phyloP scores from a whole-genome alignment of 2,797 vertebrate genomes.

The Phoebastria nigripes region DNA sequence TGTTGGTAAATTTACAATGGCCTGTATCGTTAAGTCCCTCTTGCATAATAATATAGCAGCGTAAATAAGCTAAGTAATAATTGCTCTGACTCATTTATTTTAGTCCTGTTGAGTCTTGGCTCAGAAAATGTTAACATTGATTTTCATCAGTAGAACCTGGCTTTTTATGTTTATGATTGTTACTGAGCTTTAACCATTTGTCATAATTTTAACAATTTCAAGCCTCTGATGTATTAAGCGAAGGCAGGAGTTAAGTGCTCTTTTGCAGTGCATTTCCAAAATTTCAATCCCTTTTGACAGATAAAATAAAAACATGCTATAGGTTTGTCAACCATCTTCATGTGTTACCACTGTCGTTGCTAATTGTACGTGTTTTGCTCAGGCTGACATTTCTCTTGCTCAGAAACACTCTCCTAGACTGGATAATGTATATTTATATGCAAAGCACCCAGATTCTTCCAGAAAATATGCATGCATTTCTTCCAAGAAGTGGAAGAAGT shows the following conservation, averaged over 20 bases:
- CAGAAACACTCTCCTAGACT: neutral
- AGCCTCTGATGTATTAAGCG: slow-evolving; percentile 6
- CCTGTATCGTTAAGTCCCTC: slow-evolving; percentile 52
- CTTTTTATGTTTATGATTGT: slow-evolving; percentile 62
- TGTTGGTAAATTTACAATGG: slow-evolving; percentile 68
- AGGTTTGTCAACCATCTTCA: neutral
- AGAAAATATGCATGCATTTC: neutral
- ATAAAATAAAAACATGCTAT: neutral
- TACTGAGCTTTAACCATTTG: slow-evolving; percentile 65
- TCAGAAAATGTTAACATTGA: slow-evolving; percentile 67
- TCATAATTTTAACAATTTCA: slow-evolving; percentile 33
- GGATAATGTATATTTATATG: neutral
- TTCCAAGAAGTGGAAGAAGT: neutral
- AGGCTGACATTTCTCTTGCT: neutral
- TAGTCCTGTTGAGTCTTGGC: slow-evolving; percentile 62
- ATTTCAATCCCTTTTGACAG: slow-evolving; percentile 17
- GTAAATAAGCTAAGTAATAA: slow-evolving; percentile 68
- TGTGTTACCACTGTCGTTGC: rapidly evolving
- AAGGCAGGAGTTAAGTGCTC: slow-evolving; percentile 48
- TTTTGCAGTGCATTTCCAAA: slow-evolving; percentile 24
- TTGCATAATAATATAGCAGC: slow-evolving; percentile 61
- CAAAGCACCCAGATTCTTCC: neutral
- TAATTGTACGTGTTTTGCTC: neutral
- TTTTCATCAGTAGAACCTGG: slow-evolving; percentile 67
- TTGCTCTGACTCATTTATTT: slow-evolving; percentile 71